These are phyloP conservation scores for Ennomos fuscantarius DNA, from an alignment of 2,888 invertebrate genomes.

Conservation along the genomic window DNA sequence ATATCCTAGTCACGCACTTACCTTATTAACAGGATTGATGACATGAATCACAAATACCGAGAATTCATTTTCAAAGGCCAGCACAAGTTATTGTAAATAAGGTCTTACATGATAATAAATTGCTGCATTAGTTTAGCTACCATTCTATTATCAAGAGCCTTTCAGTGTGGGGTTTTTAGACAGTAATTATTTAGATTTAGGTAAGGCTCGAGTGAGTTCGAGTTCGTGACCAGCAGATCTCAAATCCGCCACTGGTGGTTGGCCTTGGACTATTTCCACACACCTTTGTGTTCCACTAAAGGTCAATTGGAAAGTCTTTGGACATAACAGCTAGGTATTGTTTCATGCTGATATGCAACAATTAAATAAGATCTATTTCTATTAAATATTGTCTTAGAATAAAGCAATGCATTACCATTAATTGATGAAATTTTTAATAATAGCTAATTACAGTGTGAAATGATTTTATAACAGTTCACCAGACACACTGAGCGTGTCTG, in stretches of 20 bases:
- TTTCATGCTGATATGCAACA: slow-evolving; percentile 29
- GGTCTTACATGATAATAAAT: slow-evolving; percentile 16
- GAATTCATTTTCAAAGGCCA: slow-evolving; percentile 6
- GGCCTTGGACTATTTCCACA: slow-evolving; percentile 80
- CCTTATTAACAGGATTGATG: slow-evolving; percentile 18
- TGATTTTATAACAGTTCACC: slow-evolving; percentile 21
- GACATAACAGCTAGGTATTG: slow-evolving; percentile 43
- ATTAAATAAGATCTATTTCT: slow-evolving; percentile 30
- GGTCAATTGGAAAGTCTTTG: slow-evolving; percentile 76
- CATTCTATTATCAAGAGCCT: slow-evolving; percentile 46
- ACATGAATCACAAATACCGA: slow-evolving; percentile 24
- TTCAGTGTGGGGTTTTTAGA: slow-evolving; percentile 49
- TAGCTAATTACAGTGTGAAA: slow-evolving; percentile 24
- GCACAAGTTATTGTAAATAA: slow-evolving; percentile 5
- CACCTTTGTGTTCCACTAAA: slow-evolving; percentile 66
- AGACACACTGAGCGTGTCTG: slow-evolving; percentile 31
- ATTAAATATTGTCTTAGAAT: slow-evolving; percentile 26
- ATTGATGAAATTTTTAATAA: slow-evolving; percentile 18
- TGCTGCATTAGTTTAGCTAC: slow-evolving; percentile 12
- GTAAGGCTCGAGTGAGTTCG: slow-evolving; percentile 49
- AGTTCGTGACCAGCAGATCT: slow-evolving; percentile 79
- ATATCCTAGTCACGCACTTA: slow-evolving; percentile 17
- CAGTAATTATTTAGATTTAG: slow-evolving; percentile 59
- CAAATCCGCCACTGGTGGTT: slow-evolving; percentile 71
- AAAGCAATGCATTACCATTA: slow-evolving; percentile 43